A percentile compares a stretch with the other conserved stretches of the same genome.
Evolutionary conservation across 2,888 invertebrate species (phyloP).

Genomic region (Hedya salicella): DNA sequence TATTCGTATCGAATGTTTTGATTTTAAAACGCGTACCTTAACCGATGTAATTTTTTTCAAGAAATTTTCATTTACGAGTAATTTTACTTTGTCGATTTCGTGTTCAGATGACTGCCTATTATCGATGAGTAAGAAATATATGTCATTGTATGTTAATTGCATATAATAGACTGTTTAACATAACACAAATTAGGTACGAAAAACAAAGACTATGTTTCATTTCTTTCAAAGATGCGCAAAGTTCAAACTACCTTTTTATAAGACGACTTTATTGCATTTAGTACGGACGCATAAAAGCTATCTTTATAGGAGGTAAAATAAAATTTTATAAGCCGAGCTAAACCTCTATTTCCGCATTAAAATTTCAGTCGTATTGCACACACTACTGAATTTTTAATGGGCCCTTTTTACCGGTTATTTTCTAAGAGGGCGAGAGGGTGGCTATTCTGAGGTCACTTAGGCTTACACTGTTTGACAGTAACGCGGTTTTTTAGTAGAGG

Average conservation of each 20-base stretch:
- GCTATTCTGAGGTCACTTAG: constrained; percentile 22
- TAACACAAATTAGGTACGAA: no score
- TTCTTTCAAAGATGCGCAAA: neutral
- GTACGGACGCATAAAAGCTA: constrained; percentile 29
- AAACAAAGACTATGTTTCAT: neutral
- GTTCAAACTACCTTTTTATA: neutral
- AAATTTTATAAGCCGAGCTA: constrained; percentile 23
- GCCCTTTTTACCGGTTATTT: constrained; percentile 34
- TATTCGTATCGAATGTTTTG: constrained; percentile 21
- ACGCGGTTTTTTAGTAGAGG: neutral
- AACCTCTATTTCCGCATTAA: constrained; percentile 33
- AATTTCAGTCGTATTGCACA: constrained; percentile 34
- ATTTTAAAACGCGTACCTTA: constrained; percentile 9
- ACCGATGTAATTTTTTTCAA: constrained; percentile 16
- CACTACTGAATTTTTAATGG: constrained; percentile 39
- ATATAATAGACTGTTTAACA: neutral
- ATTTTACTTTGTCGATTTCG: neutral
- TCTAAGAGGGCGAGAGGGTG: constrained; percentile 14
- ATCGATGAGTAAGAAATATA: neutral
- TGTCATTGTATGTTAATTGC: neutral
- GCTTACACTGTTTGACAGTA: constrained; percentile 3
- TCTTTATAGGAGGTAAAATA: constrained; percentile 26
- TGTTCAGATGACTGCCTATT: neutral
- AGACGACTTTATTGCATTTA: constrained; percentile 7
- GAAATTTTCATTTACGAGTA: neutral